phyloP scores from a whole-genome alignment of 2,888 invertebrate genomes.

The Scelioninae gen. 1 region DNA sequence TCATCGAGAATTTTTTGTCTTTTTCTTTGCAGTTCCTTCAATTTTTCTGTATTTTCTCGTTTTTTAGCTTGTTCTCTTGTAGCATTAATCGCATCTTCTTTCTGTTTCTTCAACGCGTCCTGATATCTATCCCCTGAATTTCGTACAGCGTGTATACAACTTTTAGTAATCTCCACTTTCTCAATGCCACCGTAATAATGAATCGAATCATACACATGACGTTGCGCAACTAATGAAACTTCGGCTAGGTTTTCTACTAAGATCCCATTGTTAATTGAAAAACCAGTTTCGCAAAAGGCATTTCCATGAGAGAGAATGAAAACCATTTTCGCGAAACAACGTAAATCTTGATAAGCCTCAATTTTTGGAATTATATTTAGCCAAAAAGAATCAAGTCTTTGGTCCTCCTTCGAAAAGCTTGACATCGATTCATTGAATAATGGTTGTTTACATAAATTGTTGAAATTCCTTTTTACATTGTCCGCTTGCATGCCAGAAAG shows the following conservation, averaged over 20 bases:
- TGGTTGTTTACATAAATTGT: conserved; percentile 7
- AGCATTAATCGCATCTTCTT: neutral
- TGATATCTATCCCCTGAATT: too few species aligned
- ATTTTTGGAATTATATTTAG: conserved; percentile 22
- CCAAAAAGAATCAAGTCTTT: conserved; percentile 45
- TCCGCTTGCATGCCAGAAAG: conserved; percentile 40
- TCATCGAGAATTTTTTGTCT: neutral
- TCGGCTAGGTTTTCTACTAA: neutral
- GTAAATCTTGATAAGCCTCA: conserved; percentile 17
- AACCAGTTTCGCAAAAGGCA: conserved; percentile 26
- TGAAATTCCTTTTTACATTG: conserved; percentile 18
- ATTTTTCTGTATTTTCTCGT: neutral
- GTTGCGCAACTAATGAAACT: neutral
- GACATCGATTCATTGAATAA: conserved; percentile 4
- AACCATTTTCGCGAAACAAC: conserved; percentile 22
- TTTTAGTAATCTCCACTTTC: neutral
- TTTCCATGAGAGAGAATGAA: conserved; percentile 48
- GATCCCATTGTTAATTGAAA: neutral
- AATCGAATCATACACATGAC: neutral
- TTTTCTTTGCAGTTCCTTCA: neutral
- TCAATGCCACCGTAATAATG: neutral
- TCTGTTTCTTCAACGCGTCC: too few species aligned
- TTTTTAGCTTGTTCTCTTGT: neutral
- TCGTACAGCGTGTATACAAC: too few species aligned
- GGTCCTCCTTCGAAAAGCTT: conserved; percentile 7